Conservation (phyloP, 2,113 vertebrate species). For the Salminus brasiliensis region DNA sequence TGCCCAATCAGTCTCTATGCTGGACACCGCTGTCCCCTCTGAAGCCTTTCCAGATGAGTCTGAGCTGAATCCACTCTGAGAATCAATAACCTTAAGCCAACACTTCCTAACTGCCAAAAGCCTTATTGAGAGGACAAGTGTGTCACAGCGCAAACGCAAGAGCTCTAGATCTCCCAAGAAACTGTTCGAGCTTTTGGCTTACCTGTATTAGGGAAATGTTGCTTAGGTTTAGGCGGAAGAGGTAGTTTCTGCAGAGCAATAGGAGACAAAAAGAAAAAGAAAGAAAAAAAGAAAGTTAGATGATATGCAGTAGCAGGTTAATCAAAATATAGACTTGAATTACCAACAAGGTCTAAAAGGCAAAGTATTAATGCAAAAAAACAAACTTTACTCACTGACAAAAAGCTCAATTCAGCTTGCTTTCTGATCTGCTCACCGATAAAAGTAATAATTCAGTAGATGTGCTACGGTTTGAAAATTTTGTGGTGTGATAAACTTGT, state of each 20-base stretch:
- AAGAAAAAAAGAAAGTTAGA: slow-evolving; percentile 24
- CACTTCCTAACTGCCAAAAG: background rate
- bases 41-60: slow-evolving; percentile 14
- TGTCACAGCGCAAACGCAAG: background rate
- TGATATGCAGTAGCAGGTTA: background rate
- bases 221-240: slow-evolving; percentile 94
- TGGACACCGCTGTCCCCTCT: background rate
- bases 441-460: background rate
- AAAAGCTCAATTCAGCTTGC: too few relatives aligned
- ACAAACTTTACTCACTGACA: too few relatives aligned
- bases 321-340: background rate
- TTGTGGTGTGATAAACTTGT: too few relatives aligned
- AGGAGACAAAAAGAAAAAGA: slow-evolving; percentile 13
- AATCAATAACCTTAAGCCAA: slow-evolving; percentile 15
- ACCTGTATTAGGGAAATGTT: slow-evolving; percentile 96
- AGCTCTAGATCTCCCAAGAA: background rate
- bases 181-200: slow-evolving; percentile 50
- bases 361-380: background rate
- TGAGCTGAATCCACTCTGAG: background rate
- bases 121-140: background rate
- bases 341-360: background rate
- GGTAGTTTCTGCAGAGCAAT: slow-evolving; percentile 86
- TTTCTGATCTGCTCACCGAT: background rate
- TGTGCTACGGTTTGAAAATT: too few relatives aligned
- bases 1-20: background rate